phyloP scores from a whole-genome alignment of 2,797 vertebrate species.

The Petrocephalus sullivani region DNA sequence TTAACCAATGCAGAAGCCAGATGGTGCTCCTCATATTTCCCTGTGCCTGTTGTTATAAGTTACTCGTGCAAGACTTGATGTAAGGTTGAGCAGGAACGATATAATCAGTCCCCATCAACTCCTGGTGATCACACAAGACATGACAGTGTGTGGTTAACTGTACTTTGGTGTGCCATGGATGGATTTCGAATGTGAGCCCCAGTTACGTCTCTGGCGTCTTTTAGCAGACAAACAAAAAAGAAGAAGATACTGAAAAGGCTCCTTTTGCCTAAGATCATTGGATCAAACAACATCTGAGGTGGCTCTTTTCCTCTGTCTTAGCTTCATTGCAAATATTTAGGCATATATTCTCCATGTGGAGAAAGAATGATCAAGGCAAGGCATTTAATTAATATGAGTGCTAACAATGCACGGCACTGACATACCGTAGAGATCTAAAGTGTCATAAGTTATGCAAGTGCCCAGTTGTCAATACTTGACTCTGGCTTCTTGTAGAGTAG shows the following conservation, averaged over 20 bases:
- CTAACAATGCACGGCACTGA: not conserved
- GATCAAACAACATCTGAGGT: not conserved
- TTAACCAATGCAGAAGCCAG: constrained; percentile 11
- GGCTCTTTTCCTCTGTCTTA: not conserved
- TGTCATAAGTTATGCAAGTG: constrained; percentile 29
- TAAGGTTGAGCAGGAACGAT: constrained; percentile 31
- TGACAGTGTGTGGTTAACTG: constrained; percentile 41
- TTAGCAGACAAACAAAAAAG: not conserved
- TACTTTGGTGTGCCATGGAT: constrained; percentile 28
- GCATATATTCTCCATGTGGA: constrained; percentile 3
- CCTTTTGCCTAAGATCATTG: not conserved
- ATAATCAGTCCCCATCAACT: constrained; percentile 40
- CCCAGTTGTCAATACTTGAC: constrained; percentile 27
- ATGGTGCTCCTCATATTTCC: constrained; percentile 4
- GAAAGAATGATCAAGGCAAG: not conserved
- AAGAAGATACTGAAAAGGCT: not conserved
- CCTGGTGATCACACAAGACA: constrained; percentile 40
- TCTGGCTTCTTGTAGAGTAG: constrained; percentile 23
- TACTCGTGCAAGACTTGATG: constrained; percentile 19
- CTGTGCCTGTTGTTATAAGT: constrained; percentile 15
- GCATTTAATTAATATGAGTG: not conserved
- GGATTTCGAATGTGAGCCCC: constrained; percentile 44
- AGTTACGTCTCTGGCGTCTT: constrained; percentile 37
- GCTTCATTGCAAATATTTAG: not conserved
- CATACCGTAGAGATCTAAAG: constrained; percentile 16